Evolutionary conservation across 2,797 vertebrate species (phyloP), one percentile per base, ranked within the genome.

Genomic region (Glossophaga mutica): DNA sequence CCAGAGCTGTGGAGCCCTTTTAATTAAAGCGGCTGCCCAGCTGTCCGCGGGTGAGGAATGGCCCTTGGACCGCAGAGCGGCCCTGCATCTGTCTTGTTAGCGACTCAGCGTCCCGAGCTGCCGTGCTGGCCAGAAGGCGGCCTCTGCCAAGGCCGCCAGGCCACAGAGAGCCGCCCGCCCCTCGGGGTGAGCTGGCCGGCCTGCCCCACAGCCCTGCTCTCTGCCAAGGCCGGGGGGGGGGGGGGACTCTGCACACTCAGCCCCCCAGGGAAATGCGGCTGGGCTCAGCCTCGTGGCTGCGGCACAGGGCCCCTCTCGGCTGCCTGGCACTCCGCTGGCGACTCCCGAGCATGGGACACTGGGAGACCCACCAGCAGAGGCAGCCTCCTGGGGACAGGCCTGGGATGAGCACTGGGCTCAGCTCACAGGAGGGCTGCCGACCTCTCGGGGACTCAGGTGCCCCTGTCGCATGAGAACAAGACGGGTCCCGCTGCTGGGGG

Each of bases 81-180:
- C 97, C 96, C 97, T 96, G 97, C 98, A 98, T 98, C 98, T 98
- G 98, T 98, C 99, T 98, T 98, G 98, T 98, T 98, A 98, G 98
- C 74, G 96, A 97, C 97, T 96, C 97, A 97, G 95, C 98, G 97
- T 97, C 97, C 97, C 95, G 96, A 98, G 97, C 97, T 92, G 92
- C 98, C 98, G 98, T 97, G 98, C 98, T 98, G 98, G 98, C 97
- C 95, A 97, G 98, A 92, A 82, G 93, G 97, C 71, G 10, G 78
- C 96, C 91, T 90, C 91, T 68, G 90, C 98, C 97, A 59, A 34
- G 32, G 39, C 44, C 29, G 16, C 70, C 12, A 3, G 32, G 14
- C 16, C 7, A 2, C 48, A 55, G 37, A 52, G 16, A 21, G 39
- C 52, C 0, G 22, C 62, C 19, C 29, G 1, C 5, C 42, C 34